phyloP scores from a whole-genome alignment of 2,888 invertebrate genomes.

The Metalampra italica region DNA sequence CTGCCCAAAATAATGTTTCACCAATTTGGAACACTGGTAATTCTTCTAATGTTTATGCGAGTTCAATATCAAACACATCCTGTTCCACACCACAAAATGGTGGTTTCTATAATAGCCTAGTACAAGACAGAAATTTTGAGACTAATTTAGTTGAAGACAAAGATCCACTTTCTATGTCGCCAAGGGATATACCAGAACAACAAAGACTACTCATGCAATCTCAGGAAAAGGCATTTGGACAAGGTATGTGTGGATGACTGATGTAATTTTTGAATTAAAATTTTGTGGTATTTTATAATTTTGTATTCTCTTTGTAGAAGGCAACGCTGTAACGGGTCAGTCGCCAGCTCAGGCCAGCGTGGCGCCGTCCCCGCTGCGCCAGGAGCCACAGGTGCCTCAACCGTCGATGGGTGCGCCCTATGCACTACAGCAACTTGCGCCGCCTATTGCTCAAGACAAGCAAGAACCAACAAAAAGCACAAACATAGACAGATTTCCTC shows the following conservation, averaged over 20 bases:
- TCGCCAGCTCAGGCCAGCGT: constrained; percentile 82
- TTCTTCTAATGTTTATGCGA: constrained; percentile 59
- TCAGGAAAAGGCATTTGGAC: constrained; percentile 63
- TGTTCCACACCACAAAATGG: constrained; percentile 68
- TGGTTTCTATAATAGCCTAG: constrained; percentile 66
- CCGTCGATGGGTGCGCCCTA: constrained; percentile 71
- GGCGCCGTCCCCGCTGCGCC: constrained; percentile 75
- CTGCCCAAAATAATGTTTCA: constrained; percentile 68
- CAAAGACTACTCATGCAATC: constrained; percentile 53
- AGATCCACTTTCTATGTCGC: constrained; percentile 71
- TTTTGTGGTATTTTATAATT: not conserved
- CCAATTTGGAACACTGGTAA: constrained; percentile 68
- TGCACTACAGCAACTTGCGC: constrained; percentile 34
- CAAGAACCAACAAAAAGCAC: constrained; percentile 51
- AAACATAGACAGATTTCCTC: constrained; percentile 57
- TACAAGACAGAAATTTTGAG: constrained; percentile 59
- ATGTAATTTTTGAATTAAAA: not conserved
- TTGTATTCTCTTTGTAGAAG: constrained; percentile 39
- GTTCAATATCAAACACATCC: constrained; percentile 52
- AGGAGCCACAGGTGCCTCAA: constrained; percentile 73
- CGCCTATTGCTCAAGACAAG: constrained; percentile 37
- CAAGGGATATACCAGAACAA: constrained; percentile 54
- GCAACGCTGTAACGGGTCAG: constrained; percentile 72
- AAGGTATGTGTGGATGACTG: constrained; percentile 44
- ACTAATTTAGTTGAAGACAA: constrained; percentile 64